Base-by-base conservation (phyloP, 2,113 vertebrate genomes). In the Odobenus rosmarus region DNA sequence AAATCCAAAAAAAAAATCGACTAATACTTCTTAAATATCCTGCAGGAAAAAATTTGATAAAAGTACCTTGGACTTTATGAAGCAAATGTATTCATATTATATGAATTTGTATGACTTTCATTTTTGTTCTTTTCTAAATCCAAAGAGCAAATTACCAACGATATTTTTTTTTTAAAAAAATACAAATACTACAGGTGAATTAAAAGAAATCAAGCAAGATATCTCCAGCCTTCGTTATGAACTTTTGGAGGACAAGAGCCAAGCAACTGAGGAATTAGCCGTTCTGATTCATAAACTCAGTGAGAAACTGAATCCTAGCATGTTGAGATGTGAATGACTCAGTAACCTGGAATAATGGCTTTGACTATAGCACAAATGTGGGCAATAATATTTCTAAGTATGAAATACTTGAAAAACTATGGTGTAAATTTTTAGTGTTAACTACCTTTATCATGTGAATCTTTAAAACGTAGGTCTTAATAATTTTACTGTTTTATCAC, bases 151-250 rank as follows among this genome's bases (percentile, higher is more conserved):
- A 67, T 51, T 59, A 96, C 94, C 91, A 90, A 98, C 5, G 2
- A 7, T 1, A 49, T 96, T 76, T 97, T 62, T 98, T 97, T 62
- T 14, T 62, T 61, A 61, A n/a, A 26, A 49, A 57, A 87, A 90
- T 23, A 53, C 90, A 81, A 42, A 97, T 90, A 49, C 92, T 96
- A 14, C 95, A 99, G 99, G 99, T 98, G 99, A 99, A 98, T 95
- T 99, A 69, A 99, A 99, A 97, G 99, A 99, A 99, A 99, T 99
- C 97, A 99, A 99, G 94, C 99, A 99, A 98, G 99, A 99, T 93
- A 99, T 99, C 95, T 99, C 99, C 95, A 99, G 99, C 96, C 99
- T 99, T 96, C 99, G 99, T 61, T 99, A 99, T 0, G 99, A 99
- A 97, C 99, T 99, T 79, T 81, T 99, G 97, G 99, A 99, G 95